Conservation (phyloP, 2,888 invertebrate genomes). For the Pseudanteris insignis region DNA sequence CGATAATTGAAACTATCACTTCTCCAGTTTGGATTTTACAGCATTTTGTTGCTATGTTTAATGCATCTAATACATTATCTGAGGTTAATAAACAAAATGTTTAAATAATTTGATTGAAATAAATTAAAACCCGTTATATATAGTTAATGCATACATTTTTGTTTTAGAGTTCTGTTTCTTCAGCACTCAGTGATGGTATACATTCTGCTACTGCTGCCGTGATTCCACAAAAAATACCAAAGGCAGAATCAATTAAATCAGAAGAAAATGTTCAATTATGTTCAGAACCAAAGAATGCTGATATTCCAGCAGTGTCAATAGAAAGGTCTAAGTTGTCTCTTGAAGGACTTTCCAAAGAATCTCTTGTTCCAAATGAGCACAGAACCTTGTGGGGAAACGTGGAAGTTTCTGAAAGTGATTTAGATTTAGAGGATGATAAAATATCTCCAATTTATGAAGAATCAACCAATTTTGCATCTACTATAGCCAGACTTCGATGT, state of each 20-base stretch:
- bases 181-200: constrained; percentile 56
- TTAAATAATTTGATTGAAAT: no score
- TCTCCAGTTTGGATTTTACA: constrained; percentile 54
- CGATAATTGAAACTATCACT: constrained; percentile 52
- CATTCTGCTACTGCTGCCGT: constrained; percentile 58
- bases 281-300: constrained; percentile 29
- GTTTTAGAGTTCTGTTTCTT: constrained; percentile 42
- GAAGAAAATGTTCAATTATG: constrained; percentile 15
- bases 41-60: constrained; percentile 48
- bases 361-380: constrained; percentile 45
- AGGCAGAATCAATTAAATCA: constrained; percentile 36
- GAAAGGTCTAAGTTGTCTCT: constrained; percentile 49
- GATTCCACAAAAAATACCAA: constrained; percentile 54
- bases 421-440: constrained; percentile 57
- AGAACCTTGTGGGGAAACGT: constrained; percentile 58
- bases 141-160: no score
- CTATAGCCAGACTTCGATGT: constrained; percentile 75
- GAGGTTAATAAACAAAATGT: no score
- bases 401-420: constrained; percentile 51
- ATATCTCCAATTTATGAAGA: constrained; percentile 77
- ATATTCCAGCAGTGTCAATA: constrained; percentile 19
- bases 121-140: no score
- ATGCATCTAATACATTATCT: no score
- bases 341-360: constrained; percentile 49
- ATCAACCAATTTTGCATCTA: constrained; percentile 76